A percentile compares a stretch with the other conserved stretches of the same genome.
phyloP scores from a whole-genome alignment of 2,113 vertebrate genomes.

The Cygnus buccinator region DNA sequence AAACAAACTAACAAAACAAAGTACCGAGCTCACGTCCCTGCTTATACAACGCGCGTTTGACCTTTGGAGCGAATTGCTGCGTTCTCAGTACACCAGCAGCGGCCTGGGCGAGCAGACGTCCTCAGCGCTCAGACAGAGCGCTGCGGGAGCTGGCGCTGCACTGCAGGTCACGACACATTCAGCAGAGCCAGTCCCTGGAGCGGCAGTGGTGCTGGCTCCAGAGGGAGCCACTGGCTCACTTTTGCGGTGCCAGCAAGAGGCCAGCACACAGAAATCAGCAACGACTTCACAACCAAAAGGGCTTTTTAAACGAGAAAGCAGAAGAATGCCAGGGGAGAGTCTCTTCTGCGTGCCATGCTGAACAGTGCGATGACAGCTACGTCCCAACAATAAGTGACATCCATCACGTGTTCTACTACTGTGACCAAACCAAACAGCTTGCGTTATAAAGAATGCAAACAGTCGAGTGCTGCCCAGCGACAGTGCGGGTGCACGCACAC shows the following conservation, averaged over 20 bases:
- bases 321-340: background rate
- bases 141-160: background rate
- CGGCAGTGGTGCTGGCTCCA: slow-evolving; percentile 39
- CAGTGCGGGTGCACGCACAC: rapidly evolving
- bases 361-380: background rate
- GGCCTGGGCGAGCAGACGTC: background rate
- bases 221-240: slow-evolving; percentile 63
- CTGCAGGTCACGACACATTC: background rate
- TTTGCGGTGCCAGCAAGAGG: slow-evolving; percentile 41
- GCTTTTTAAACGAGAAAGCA: background rate
- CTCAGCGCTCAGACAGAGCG: background rate
- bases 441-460: background rate
- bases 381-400: background rate
- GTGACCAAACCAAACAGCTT: background rate
- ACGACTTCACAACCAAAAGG: background rate
- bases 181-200: background rate
- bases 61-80: background rate
- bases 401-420: rapidly evolving
- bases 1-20: background rate
- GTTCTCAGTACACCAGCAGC: background rate
- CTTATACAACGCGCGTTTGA: background rate
- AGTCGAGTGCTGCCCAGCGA: background rate
- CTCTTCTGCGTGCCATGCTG: background rate
- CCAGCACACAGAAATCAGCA: background rate
- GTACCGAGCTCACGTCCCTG: background rate